phyloP scores from a whole-genome alignment of 2,888 invertebrate genomes.

The Ctena decussata region DNA sequence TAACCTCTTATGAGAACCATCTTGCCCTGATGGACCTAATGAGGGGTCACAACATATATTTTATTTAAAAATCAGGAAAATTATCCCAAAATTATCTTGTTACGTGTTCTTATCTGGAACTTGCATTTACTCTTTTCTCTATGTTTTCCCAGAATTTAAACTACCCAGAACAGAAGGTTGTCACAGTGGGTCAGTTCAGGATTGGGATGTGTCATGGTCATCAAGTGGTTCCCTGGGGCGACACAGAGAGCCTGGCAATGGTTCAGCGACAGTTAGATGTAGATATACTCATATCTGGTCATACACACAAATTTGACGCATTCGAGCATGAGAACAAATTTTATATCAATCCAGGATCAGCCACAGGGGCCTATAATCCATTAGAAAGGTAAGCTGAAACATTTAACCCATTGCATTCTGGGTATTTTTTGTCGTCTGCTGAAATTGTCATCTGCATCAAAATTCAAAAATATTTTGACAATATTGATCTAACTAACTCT shows the following conservation, averaged over 20 bases:
- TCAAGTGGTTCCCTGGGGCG: slow-evolving; percentile 95
- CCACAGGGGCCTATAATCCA: slow-evolving; percentile 98
- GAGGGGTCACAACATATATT: too few species aligned
- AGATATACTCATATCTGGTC: slow-evolving; percentile 99
- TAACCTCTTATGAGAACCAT: too few species aligned
- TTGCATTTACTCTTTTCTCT: too few species aligned
- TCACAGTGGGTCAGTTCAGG: slow-evolving; percentile 99
- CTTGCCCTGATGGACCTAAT: too few species aligned
- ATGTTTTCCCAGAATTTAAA: slow-evolving; percentile 92
- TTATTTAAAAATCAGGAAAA: too few species aligned
- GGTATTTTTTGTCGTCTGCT: too few species aligned
- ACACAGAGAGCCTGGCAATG: slow-evolving; percentile 95
- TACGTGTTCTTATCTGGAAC: too few species aligned
- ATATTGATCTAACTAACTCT: too few species aligned
- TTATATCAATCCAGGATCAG: slow-evolving; percentile 99
- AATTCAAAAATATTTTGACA: too few species aligned
- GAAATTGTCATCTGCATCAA: too few species aligned
- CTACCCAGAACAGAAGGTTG: slow-evolving; percentile 98
- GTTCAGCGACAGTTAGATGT: slow-evolving; percentile 99
- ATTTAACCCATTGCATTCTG: too few species aligned
- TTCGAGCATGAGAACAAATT: slow-evolving; percentile 99
- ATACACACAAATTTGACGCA: slow-evolving; percentile 99
- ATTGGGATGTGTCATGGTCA: slow-evolving; percentile 99
- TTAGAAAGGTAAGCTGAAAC: slow-evolving; percentile 93
- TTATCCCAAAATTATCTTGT: too few species aligned